These are phyloP conservation scores for Pharmacophagus antenor DNA, from an alignment of 2,888 invertebrate genomes.

Conservation along the genomic window DNA sequence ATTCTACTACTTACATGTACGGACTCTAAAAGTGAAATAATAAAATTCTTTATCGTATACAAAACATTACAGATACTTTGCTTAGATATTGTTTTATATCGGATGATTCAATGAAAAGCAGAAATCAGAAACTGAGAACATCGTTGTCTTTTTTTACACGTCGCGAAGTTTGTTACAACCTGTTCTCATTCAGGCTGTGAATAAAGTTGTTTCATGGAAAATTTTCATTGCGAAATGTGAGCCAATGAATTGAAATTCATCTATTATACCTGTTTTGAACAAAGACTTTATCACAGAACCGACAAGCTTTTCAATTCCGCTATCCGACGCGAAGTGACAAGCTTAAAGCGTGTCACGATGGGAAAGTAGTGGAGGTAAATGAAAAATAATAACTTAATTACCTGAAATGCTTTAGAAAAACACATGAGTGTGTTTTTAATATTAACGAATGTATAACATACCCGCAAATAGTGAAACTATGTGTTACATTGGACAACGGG, in stretches of 20 bases:
- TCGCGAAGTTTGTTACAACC: neutral
- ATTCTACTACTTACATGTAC: no score
- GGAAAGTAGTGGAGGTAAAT: neutral
- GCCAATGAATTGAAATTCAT: neutral
- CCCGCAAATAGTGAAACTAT: no score
- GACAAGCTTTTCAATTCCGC: neutral
- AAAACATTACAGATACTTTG: no score
- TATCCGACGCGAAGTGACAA: neutral
- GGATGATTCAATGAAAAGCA: no score
- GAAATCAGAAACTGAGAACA: no score
- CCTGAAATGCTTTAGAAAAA: no score
- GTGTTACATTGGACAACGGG: no score
- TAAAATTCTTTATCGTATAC: no score
- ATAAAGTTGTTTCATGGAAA: neutral
- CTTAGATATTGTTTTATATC: no score
- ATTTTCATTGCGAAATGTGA: neutral
- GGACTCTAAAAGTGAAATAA: no score
- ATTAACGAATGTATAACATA: no score
- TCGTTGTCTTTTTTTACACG: neutral
- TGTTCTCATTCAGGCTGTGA: neutral
- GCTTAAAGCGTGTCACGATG: neutral
- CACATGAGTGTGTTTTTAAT: no score
- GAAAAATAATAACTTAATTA: neutral
- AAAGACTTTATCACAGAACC: neutral
- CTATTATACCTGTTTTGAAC: neutral